Conservation (phyloP, 2,113 vertebrate genomes). For the Amblyornis subalaris region DNA sequence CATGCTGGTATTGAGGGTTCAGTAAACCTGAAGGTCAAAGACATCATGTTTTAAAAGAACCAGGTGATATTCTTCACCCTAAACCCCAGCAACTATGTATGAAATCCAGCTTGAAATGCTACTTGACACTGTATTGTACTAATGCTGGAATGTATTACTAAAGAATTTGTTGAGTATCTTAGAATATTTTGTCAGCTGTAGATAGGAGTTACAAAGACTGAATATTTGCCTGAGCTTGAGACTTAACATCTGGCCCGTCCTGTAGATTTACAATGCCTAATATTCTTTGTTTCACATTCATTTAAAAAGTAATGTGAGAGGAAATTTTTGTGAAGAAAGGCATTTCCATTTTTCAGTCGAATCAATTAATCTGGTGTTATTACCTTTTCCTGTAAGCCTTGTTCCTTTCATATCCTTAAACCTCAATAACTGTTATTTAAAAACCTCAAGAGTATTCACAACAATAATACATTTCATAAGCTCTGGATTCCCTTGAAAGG, state of each 20-base stretch:
- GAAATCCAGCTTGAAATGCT: neutral
- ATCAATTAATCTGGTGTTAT: neutral
- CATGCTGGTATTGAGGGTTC: neutral
- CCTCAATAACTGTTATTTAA: neutral
- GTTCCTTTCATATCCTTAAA: neutral
- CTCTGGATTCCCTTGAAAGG: neutral
- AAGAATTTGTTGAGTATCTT: neutral
- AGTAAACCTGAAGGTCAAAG: neutral
- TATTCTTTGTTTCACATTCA: neutral
- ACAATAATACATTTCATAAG: neutral
- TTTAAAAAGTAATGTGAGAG: neutral
- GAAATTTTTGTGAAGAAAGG: neutral
- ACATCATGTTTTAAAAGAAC: neutral
- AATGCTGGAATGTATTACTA: neutral
- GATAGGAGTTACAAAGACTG: neutral
- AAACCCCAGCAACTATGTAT: neutral
- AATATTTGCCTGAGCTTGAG: neutral
- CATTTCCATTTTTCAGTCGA: neutral
- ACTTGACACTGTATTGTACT: neutral
- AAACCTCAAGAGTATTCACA: neutral
- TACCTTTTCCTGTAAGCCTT: neutral
- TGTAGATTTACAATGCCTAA: neutral
- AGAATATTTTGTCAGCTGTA: slow-evolving; percentile 20
- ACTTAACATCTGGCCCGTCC: neutral
- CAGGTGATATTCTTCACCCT: neutral